Base-by-base conservation (phyloP, 2,113 vertebrate genomes). In the Leiothrix lutea region DNA sequence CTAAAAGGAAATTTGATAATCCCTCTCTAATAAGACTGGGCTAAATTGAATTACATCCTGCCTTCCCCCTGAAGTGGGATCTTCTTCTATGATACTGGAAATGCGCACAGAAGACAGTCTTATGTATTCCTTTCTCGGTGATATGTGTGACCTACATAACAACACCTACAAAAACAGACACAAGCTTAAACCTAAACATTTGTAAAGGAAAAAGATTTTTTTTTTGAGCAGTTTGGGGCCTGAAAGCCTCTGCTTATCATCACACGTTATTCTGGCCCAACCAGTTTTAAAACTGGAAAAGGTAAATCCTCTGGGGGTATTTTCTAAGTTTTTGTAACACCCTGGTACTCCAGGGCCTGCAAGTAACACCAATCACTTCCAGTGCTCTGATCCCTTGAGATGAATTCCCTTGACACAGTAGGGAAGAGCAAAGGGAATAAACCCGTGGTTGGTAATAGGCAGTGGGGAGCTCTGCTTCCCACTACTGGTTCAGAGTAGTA, bases 1-100 rank as follows among this genome's bases (percentile, higher is more conserved):
- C 75, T 73, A 58, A 73, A 86, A 80, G 40, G 60, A 94, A 86
- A 88, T 95, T 93, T 86, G 54, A 60, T 86, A 95, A 93, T 80
- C 72, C 71, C 80, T 23, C 75, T 83, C 83, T 80, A 90, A 93
- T 80, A 54, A 92, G 71, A 62, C 35, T 66, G 28, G 10, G 5
- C 53, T 88, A 87, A 94, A 94, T 85, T 77, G 57, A 94, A 90
- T 96, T 95, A 90, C 2, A 6, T 51, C 33, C 85, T 93, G 33
- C 23, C 71, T 90, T 57, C 7, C 21, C 9, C 36, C 8, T 1
- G 0, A 50, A 66, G 58, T 11, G 12, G 74, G 29, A 83, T 36
- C 44, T 58, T 84, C 19, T 51, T 73, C 57, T 42, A 2, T 14
- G 26, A 35, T 15, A 60, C n/a, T 25, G 54, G 35, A 47, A 23